Percentiles rank a stretch among this genome's conserved stretches.
Conservation (phyloP, 2,113 vertebrate species). For the Micromys minutus region DNA sequence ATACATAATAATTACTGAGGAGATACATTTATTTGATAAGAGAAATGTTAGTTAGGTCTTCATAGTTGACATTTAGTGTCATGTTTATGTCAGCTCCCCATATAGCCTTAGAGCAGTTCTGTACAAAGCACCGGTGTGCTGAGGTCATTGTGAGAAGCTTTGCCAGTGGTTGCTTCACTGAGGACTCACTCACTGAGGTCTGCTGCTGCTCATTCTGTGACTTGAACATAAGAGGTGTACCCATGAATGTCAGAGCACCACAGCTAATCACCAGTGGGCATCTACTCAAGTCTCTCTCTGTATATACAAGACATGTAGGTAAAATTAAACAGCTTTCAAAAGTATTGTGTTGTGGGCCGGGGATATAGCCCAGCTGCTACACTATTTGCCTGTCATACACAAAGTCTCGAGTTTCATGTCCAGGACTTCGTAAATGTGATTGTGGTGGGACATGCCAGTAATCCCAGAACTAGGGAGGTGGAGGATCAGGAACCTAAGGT, state of each 20-base stretch:
- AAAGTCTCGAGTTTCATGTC: not conserved
- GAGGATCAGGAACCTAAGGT: not conserved
- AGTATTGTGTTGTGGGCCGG: not conserved
- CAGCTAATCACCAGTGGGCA: not conserved
- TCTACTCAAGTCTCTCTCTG: too few relatives aligned
- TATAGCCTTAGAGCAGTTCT: not conserved
- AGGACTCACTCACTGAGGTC: not conserved
- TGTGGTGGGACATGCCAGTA: too few relatives aligned
- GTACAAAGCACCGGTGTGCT: not conserved
- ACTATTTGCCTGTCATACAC: not conserved
- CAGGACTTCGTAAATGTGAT: not conserved
- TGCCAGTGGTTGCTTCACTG: not conserved
- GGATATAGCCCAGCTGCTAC: not conserved
- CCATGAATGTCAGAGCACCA: not conserved
- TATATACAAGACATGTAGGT: not conserved
- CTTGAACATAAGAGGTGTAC: not conserved
- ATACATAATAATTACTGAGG: not conserved
- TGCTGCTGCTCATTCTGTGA: not conserved
- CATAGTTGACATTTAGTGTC: not conserved
- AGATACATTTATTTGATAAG: not conserved
- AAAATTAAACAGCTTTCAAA: constrained; percentile 18
- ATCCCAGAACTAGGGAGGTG: not conserved
- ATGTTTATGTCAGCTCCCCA: not conserved
- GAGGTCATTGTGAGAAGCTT: not conserved
- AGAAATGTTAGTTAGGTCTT: not conserved